phyloP scores from a whole-genome alignment of 2,113 vertebrate species.

The Caretta caretta region DNA sequence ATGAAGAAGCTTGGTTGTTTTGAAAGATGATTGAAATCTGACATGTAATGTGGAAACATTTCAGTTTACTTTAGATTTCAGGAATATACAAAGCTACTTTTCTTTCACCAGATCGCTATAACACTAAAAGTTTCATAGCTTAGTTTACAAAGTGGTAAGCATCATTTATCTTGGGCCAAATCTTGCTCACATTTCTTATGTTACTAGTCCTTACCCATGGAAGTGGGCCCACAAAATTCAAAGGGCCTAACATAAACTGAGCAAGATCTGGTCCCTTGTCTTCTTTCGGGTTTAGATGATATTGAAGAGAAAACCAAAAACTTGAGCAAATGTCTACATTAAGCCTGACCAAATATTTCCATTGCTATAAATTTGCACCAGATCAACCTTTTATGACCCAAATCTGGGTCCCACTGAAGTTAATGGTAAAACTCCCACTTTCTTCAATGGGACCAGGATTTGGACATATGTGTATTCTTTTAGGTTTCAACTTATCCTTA shows the following conservation, averaged over 20 bases:
- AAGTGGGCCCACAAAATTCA: background rate
- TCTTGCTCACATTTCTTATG: slow-evolving; percentile 31
- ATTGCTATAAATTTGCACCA: background rate
- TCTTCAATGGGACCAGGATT: fast-evolving
- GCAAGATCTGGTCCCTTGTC: background rate
- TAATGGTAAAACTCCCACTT: fast-evolving
- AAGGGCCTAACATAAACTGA: background rate
- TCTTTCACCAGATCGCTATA: slow-evolving; percentile 61
- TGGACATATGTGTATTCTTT: background rate
- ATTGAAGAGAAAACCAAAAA: background rate
- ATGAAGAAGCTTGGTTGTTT: slow-evolving; percentile 70
- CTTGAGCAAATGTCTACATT: background rate
- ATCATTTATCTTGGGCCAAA: background rate
- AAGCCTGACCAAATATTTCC: background rate
- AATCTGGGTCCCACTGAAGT: fast-evolving
- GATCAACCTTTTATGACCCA: background rate
- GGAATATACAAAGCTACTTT: slow-evolving; percentile 46
- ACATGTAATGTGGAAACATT: slow-evolving; percentile 56
- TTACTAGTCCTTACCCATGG: slow-evolving; percentile 6
- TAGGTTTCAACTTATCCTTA: background rate
- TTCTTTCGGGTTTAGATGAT: background rate
- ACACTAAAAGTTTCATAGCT: slow-evolving; percentile 37
- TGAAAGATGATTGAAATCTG: slow-evolving; percentile 62
- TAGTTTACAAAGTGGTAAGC: background rate
- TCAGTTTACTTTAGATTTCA: slow-evolving; percentile 64